Conservation (phyloP, 2,113 vertebrate species). For the Gobius niger region DNA sequence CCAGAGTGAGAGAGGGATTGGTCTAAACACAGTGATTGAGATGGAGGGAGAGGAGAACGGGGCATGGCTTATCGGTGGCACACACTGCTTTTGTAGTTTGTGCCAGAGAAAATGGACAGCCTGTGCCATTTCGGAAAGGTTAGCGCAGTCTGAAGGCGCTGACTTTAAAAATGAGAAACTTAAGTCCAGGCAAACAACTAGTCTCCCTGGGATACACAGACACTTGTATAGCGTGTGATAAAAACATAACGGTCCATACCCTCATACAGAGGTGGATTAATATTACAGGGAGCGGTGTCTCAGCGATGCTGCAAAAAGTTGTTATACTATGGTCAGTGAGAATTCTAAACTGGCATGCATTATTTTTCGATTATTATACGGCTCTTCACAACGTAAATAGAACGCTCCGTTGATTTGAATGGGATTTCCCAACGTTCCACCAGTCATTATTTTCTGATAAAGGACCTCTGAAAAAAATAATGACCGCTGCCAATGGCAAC, state of each 20-base stretch:
- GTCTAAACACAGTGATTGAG: slow-evolving; percentile 50
- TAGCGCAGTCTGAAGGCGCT: slow-evolving; percentile 54
- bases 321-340: too few species aligned
- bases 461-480: too few species aligned
- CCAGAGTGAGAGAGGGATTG: slow-evolving; percentile 50
- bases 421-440: too few species aligned
- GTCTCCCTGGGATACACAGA: neutral
- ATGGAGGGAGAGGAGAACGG: slow-evolving; percentile 35
- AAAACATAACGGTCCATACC: neutral
- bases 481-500: too few species aligned
- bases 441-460: too few species aligned
- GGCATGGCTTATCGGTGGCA: slow-evolving; percentile 47
- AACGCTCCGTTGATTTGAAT: too few species aligned
- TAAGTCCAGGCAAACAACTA: slow-evolving; percentile 28
- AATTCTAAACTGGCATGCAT: too few species aligned
- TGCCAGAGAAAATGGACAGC: slow-evolving; percentile 63
- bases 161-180: slow-evolving; percentile 38
- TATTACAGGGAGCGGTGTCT: neutral
- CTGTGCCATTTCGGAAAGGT: slow-evolving; percentile 71
- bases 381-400: too few species aligned
- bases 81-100: slow-evolving; percentile 48
- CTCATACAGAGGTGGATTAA: neutral
- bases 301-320: too few species aligned
- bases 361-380: too few species aligned
- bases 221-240: slow-evolving; percentile 6